A percentile compares a stretch with the other conserved stretches of the same genome.
Evolutionary conservation across 2,113 vertebrate genomes (phyloP).

Genomic region (Alosa alosa): DNA sequence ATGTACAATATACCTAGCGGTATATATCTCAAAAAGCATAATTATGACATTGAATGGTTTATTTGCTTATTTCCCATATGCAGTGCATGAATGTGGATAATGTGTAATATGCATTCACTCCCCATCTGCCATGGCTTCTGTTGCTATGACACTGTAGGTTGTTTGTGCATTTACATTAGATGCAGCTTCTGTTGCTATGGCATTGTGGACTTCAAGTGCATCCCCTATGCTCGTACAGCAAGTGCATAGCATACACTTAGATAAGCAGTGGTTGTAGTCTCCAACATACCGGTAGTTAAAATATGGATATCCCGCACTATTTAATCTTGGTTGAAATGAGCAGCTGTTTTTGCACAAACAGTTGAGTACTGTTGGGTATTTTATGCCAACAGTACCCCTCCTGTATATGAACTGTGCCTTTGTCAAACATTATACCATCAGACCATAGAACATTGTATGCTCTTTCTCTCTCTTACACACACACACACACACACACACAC

Average conservation of each 20-base stretch:
- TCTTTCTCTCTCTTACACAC: background rate
- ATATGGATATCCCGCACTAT: background rate
- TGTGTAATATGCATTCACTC: background rate
- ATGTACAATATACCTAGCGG: too few relatives aligned
- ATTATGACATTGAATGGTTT: background rate
- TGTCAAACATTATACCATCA: background rate
- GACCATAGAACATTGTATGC: background rate
- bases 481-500: conserved; percentile 17
- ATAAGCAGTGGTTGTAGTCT: background rate
- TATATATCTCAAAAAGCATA: background rate
- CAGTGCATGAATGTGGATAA: background rate
- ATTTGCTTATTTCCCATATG: background rate
- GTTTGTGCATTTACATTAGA: conserved; percentile 12
- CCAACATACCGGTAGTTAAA: background rate
- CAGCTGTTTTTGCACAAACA: conserved; percentile 5
- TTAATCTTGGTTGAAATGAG: background rate
- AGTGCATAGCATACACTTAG: background rate
- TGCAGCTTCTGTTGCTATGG: conserved; percentile 11
- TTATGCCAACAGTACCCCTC: background rate
- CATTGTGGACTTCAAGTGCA: background rate
- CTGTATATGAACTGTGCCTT: background rate
- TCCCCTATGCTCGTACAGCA: background rate
- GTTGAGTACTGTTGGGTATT: background rate
- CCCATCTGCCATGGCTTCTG: background rate
- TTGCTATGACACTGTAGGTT: conserved; percentile 12